These are phyloP conservation scores for Alectoris magna DNA, from an alignment of 2,797 vertebrate genomes.

Conservation along the genomic window DNA sequence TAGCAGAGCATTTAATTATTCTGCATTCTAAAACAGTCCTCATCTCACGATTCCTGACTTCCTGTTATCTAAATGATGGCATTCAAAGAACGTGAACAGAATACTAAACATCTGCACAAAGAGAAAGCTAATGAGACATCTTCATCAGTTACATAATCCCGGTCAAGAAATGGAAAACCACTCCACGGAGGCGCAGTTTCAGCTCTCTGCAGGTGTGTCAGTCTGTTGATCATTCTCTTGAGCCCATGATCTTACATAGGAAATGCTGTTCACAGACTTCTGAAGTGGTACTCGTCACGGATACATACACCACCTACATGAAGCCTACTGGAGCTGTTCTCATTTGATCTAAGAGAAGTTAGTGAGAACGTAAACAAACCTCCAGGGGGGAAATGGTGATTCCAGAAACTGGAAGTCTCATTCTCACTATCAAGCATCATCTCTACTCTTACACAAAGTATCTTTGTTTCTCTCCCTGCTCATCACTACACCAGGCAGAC, in stretches of 20 bases:
- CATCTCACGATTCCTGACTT: slow-evolving; percentile 1
- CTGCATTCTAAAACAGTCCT: background rate
- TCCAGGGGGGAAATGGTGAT: background rate
- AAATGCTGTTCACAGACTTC: background rate
- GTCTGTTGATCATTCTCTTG: background rate
- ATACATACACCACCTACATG: background rate
- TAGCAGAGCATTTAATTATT: slow-evolving; percentile 44
- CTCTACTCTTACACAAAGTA: background rate
- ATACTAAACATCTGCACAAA: background rate
- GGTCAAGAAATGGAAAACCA: background rate
- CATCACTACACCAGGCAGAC: background rate
- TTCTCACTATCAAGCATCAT: background rate
- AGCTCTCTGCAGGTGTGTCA: background rate
- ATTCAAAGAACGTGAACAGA: background rate
- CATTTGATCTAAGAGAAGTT: background rate
- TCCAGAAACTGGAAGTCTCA: background rate
- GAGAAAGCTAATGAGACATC: background rate
- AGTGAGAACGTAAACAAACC: background rate
- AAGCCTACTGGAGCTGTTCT: background rate
- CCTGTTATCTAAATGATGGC: background rate
- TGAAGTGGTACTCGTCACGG: background rate
- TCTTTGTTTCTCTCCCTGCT: background rate
- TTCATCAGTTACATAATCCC: background rate
- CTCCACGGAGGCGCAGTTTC: background rate
- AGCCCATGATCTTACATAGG: background rate